Evolutionary conservation across 2,888 invertebrate genomes (phyloP).

Genomic region (Ectemnius cavifrons): DNA sequence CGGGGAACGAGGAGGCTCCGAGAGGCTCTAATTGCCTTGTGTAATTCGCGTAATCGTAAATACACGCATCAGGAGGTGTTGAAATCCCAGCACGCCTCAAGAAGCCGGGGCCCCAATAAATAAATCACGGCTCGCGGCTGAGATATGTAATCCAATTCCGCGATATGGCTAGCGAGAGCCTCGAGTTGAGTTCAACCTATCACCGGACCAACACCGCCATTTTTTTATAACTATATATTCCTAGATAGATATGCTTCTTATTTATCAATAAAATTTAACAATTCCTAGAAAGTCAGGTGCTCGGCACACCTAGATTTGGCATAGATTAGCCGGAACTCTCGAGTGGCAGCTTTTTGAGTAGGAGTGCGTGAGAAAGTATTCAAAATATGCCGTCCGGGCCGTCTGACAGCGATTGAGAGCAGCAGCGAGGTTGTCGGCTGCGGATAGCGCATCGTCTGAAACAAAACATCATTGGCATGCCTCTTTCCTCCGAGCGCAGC

Average conservation of each 20-base stretch:
- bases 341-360: constrained; percentile 20
- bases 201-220: too few species aligned
- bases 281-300: too few species aligned
- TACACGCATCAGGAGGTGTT: constrained; percentile 71
- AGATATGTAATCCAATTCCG: constrained; percentile 72
- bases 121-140: constrained; percentile 67
- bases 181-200: constrained; percentile 44
- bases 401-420: constrained; percentile 35
- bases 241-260: too few species aligned
- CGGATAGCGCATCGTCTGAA: constrained; percentile 18
- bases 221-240: too few species aligned
- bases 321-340: constrained; percentile 21
- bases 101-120: constrained; percentile 64
- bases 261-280: too few species aligned
- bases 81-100: constrained; percentile 66
- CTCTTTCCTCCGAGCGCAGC: constrained; percentile 24
- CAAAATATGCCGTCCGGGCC: constrained; percentile 33
- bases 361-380: constrained; percentile 46
- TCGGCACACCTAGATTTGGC: constrained; percentile 1
- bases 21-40: constrained; percentile 68
- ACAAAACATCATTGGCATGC: constrained; percentile 5
- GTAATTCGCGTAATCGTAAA: constrained; percentile 74
- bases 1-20: constrained; percentile 24
- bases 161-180: constrained; percentile 60
- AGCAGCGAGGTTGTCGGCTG: background rate